Evolutionary conservation across 2,113 vertebrate genomes (phyloP).

Genomic region (Oenanthe melanoleuca): DNA sequence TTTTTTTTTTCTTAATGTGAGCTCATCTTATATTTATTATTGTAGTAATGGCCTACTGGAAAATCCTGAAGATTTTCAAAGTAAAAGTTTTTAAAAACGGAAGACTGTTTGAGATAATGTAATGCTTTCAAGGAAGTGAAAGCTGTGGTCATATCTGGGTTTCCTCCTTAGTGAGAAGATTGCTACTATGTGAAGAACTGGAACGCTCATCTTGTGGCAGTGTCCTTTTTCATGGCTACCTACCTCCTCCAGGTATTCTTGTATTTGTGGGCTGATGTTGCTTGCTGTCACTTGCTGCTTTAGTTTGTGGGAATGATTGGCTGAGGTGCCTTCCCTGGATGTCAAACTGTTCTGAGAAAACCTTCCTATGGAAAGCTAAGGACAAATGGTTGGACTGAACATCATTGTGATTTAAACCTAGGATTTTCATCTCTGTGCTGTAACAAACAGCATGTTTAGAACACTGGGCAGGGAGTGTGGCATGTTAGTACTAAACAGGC

Average conservation of each 20-base stretch:
- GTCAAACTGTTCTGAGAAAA: background rate
- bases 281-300: background rate
- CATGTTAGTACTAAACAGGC: background rate
- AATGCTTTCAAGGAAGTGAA: background rate
- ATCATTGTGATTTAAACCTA: background rate
- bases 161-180: constrained; percentile 82
- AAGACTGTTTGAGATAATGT: background rate
- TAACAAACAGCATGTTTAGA: background rate
- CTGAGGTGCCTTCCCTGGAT: background rate
- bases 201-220: constrained; percentile 97
- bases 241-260: constrained; percentile 90
- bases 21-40: background rate
- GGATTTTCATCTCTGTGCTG: background rate
- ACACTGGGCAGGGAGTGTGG: background rate
- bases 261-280: background rate
- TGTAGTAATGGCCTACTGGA: background rate
- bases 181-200: constrained; percentile 94
- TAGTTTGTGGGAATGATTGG: background rate
- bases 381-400: background rate
- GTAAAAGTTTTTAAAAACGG: background rate
- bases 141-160: background rate
- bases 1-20: background rate
- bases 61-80: background rate
- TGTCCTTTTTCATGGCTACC: constrained; percentile 96
- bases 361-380: background rate